Conservation (phyloP, 2,888 invertebrate genomes). For the Deroplatys truncata region DNA sequence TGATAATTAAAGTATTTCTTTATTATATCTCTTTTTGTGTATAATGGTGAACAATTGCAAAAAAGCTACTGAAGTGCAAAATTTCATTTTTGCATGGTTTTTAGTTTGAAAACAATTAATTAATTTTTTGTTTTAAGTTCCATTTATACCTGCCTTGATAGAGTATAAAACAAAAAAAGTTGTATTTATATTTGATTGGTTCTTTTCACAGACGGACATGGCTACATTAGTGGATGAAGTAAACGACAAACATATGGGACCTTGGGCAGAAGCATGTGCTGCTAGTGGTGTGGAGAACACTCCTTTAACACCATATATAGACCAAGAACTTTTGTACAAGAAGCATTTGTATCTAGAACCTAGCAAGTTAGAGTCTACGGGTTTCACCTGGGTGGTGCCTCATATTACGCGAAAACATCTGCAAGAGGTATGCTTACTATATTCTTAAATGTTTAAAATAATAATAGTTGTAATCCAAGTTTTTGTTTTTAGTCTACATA, state of each 20-base stretch:
- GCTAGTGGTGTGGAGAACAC: slow-evolving; percentile 72
- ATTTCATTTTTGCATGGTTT: no score
- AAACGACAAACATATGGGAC: slow-evolving; percentile 88
- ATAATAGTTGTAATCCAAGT: neutral
- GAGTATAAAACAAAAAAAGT: no score
- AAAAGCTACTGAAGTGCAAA: no score
- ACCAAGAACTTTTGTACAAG: slow-evolving; percentile 75
- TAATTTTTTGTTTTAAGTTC: no score
- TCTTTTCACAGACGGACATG: slow-evolving; percentile 62
- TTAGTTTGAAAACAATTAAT: no score
- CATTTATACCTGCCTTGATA: no score
- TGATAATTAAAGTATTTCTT: no score
- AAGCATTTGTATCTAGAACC: slow-evolving; percentile 75
- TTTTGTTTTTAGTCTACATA: slow-evolving; percentile 2
- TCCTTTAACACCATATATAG: slow-evolving; percentile 83
- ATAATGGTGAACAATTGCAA: no score
- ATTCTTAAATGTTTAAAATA: neutral
- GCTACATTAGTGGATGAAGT: slow-evolving; percentile 80
- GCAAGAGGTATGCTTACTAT: slow-evolving; percentile 50
- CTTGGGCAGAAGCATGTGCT: slow-evolving; percentile 86
- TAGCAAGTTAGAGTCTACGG: slow-evolving; percentile 55
- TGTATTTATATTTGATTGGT: no score
- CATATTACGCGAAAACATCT: slow-evolving; percentile 58
- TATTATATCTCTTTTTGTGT: no score
- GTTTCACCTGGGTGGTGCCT: slow-evolving; percentile 60